A percentile compares a stretch with the other conserved stretches of the same genome.
phyloP scores from a whole-genome alignment of 2,113 vertebrate species.

The Falco punctatus region DNA sequence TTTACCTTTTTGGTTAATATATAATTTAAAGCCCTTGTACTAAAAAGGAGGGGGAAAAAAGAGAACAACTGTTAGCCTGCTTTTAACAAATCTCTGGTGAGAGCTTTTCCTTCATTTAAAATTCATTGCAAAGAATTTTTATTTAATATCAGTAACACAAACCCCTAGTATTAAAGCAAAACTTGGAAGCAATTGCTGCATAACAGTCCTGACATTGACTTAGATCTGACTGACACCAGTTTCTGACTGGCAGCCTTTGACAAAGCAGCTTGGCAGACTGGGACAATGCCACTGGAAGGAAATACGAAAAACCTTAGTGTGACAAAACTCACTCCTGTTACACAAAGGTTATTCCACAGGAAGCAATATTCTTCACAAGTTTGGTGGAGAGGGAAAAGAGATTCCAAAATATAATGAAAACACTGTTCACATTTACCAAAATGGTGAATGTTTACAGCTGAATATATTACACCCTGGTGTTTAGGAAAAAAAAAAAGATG shows the following conservation, averaged over 20 bases:
- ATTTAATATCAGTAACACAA: conserved; percentile 78
- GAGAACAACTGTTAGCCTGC: conserved; percentile 78
- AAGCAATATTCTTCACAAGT: background rate
- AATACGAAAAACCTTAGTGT: background rate
- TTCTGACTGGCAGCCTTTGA: conserved; percentile 41
- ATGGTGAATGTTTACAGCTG: background rate
- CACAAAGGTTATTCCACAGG: conserved; percentile 1
- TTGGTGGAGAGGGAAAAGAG: background rate
- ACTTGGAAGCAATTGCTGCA: conserved; percentile 54
- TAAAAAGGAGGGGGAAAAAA: conserved; percentile 56
- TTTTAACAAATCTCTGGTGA: conserved; percentile 85
- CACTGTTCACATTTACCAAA: background rate
- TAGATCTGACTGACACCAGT: conserved; percentile 23
- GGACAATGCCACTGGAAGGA: background rate
- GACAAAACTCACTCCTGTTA: background rate
- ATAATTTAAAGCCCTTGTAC: conserved; percentile 84
- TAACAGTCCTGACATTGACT: conserved; percentile 24
- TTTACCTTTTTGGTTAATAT: conserved; percentile 87
- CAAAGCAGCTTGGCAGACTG: background rate
- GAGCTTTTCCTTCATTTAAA: conserved; percentile 78
- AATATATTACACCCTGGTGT: background rate
- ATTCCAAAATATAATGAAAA: background rate
- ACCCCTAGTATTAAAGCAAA: conserved; percentile 74
- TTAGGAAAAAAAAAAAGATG: background rate
- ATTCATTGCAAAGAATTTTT: conserved; percentile 77